Evolutionary conservation across 1,140 invertebrate species (phyloP), one percentile per base, ranked within the genome.

Genomic region (Portunus trituberculatus): DNA sequence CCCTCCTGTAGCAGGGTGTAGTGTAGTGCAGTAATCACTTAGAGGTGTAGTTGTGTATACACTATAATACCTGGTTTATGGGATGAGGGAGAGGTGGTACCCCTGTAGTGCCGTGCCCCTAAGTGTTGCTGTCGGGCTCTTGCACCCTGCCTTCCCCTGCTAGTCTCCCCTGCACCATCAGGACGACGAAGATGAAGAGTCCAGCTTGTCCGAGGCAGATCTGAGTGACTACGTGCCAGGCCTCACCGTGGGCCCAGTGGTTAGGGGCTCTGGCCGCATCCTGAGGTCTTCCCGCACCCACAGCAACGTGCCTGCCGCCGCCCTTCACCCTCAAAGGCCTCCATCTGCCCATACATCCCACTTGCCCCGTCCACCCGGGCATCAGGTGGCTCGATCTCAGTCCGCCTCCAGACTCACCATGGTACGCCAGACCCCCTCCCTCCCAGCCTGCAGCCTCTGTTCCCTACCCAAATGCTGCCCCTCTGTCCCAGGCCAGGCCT

Each of bases 131-230:
- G 90, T 59, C 46, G 59, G 87, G 86, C 45, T 20, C 67, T n/a
- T 7, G 67, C 67, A 76, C 67, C 67, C 67, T 76, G 67, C 67
- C 93, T 89, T 25, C 88, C 45, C 87, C 94, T 67, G 31, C 45
- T 48, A 52, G 52, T 67, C 83, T 59, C 92, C 88, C 88, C 93
- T 76, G 86, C 88, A 76, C 87, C 95, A 87, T 76, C 95, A 96
- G 93, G 95, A 95, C 32, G 95, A 95, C 67, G 94, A 96, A 31
- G 96, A 96, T 48, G 96, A 96, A 59, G 95, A 95, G 59, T 95
- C 96, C 88, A 96, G 96, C 93, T 92, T 95, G 83, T 96, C 96
- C 39, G 96, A 96, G 84, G 96, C 95, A 29, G 96, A 96, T 87
- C 95, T 96, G 20, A 95, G 96, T 88, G 96, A 95, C 86, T 96